Evolutionary conservation across 2,113 vertebrate genomes (phyloP).

Genomic region (Onychorhynchus coronatus): DNA sequence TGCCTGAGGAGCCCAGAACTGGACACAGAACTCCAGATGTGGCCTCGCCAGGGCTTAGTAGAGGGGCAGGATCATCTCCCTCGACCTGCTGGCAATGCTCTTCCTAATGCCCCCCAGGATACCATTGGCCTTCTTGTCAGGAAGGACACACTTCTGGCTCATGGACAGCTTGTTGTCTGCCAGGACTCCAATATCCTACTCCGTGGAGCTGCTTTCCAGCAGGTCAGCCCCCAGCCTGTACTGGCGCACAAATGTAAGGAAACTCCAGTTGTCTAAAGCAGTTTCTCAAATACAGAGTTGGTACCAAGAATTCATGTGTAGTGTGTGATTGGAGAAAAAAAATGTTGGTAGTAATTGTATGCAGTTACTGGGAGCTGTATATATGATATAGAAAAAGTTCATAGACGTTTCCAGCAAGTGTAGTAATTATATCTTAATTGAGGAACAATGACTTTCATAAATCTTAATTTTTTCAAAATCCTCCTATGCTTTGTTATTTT

Average conservation of each 20-base stretch:
- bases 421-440: background rate
- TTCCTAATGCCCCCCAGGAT: background rate
- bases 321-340: background rate
- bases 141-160: background rate
- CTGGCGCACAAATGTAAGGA: background rate
- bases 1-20: background rate
- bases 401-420: background rate
- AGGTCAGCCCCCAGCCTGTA: rapidly evolving
- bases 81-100: background rate
- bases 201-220: background rate
- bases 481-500: background rate
- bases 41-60: background rate
- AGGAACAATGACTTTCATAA: background rate
- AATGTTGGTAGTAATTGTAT: background rate
- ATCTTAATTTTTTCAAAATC: background rate
- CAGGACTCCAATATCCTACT: too few species aligned
- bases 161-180: background rate
- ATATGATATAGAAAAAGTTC: background rate
- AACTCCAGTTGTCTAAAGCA: background rate
- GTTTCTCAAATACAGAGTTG: background rate
- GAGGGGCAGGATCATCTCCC: background rate
- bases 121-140: background rate
- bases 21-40: background rate
- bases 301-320: background rate
- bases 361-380: background rate